Base-by-base conservation (phyloP, 2,888 invertebrate genomes). In the Eristalinus sepulchralis region DNA sequence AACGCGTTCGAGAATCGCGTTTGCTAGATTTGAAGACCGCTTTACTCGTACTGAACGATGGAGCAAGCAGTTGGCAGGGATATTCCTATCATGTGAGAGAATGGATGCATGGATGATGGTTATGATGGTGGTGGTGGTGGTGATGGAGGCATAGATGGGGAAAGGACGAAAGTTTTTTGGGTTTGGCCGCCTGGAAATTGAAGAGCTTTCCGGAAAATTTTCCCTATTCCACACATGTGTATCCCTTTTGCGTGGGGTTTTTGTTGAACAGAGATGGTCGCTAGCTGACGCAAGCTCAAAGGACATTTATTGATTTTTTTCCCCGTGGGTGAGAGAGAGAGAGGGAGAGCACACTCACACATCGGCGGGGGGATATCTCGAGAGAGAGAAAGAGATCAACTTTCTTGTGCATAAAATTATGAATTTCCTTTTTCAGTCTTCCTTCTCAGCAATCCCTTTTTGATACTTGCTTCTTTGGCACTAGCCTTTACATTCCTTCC, bases 1-100 rank as follows among this genome's bases (percentile, higher is more conserved):
- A 92, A 92, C 92, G 92, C 92, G 92, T 92, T 91, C 92, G 91
- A 92, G 91, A 91, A 90, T 91, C 92, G 92, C 92, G 92, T 92
- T 91, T 92, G 91, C 92, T 92, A 90, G 90, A 92, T 92, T 92
- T 91, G 91, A 92, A 91, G 92, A 92, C 92, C 91, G 92, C 91
- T 91, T 91, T 91, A 92, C 92, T 92, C 91, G 91, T 92, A 92
- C 92, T 92, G 91, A 91, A 86, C 88, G 82, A 89, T 87, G 89
- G 86, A 88, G 89, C 88, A 89, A 88, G 88, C 88, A 79, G 63
- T 82, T 82, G 70, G 76, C 67, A 82, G 76, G 82, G 82, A 82
- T 82, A 82, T 64, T 82, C 57, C 59, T 57, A 22, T 20, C 39
- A 57, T 73, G 33, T 24, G 59, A 68, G 47, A 64, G 27, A 27